Conservation (phyloP, 2,113 vertebrate species). For the Probosciger aterrimus region DNA sequence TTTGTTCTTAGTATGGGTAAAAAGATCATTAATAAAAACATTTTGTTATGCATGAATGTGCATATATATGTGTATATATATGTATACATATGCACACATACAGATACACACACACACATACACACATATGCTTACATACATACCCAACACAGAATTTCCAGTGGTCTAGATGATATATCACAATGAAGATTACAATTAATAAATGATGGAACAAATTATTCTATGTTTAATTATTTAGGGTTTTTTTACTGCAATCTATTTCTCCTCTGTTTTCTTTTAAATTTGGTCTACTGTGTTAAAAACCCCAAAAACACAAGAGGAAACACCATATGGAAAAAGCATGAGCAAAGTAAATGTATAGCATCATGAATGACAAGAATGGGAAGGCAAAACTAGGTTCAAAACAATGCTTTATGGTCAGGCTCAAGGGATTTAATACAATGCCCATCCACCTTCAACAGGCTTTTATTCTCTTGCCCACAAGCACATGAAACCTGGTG, state of each 20-base stretch:
- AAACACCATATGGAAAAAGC: background rate
- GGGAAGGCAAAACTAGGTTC: conserved; percentile 4
- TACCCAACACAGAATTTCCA: background rate
- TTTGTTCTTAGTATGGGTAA: background rate
- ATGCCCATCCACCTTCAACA: background rate
- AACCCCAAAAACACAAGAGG: conserved; percentile 47
- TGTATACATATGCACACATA: background rate
- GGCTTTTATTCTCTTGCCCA: background rate
- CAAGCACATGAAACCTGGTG: background rate
- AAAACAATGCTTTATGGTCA: background rate
- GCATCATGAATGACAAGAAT: background rate
- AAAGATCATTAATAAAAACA: background rate
- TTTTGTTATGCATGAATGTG: background rate
- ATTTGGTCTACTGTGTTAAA: background rate
- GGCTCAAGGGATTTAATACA: background rate
- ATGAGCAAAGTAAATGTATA: background rate
- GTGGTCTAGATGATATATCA: background rate
- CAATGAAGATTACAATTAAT: background rate
- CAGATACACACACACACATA: background rate
- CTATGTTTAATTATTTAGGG: background rate
- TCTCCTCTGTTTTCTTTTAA: background rate
- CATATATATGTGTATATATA: background rate
- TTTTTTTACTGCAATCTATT: background rate
- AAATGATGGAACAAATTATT: background rate
- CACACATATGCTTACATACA: background rate